These are phyloP conservation scores for Griposia aprilina DNA, from an alignment of 2,888 invertebrate species.

Conservation along the genomic window DNA sequence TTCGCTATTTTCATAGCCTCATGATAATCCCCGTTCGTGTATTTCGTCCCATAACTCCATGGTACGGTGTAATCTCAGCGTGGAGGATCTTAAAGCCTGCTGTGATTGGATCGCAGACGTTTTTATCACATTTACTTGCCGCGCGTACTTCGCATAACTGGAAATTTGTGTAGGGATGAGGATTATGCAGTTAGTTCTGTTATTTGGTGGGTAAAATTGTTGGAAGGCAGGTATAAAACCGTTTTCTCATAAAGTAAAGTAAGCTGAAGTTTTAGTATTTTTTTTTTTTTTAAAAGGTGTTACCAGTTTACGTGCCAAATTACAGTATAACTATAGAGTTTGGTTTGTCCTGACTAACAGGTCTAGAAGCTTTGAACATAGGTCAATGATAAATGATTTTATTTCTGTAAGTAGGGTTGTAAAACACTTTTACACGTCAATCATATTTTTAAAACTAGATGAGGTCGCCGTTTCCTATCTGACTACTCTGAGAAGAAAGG, in stretches of 20 bases:
- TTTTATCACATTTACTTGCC: constrained; percentile 75
- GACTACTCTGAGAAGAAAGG: too few relatives aligned
- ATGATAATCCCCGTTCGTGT: constrained; percentile 79
- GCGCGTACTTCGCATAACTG: constrained; percentile 30
- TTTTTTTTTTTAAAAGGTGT: neutral
- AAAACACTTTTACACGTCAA: too few relatives aligned
- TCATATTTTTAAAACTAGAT: too few relatives aligned
- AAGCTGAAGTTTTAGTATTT: neutral
- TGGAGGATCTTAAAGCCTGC: constrained; percentile 79
- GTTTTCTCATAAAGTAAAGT: neutral
- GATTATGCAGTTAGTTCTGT: constrained; percentile 44
- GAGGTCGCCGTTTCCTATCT: too few relatives aligned
- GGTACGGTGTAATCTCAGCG: constrained; percentile 79
- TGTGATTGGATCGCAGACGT: constrained; percentile 83
- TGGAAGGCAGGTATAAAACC: neutral
- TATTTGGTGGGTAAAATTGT: neutral
- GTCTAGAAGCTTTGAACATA: too few relatives aligned
- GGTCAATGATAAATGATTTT: too few relatives aligned
- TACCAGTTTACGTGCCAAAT: neutral
- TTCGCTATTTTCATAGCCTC: constrained; percentile 70
- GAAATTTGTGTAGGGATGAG: constrained; percentile 59
- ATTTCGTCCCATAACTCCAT: constrained; percentile 82
- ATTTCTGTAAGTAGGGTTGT: too few relatives aligned
- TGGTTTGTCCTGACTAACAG: neutral
- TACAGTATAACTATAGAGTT: neutral